Percentiles rank a stretch among this genome's conserved stretches.
phyloP scores from a whole-genome alignment of 2,888 invertebrate species.

The Alviniconcha strummeri region DNA sequence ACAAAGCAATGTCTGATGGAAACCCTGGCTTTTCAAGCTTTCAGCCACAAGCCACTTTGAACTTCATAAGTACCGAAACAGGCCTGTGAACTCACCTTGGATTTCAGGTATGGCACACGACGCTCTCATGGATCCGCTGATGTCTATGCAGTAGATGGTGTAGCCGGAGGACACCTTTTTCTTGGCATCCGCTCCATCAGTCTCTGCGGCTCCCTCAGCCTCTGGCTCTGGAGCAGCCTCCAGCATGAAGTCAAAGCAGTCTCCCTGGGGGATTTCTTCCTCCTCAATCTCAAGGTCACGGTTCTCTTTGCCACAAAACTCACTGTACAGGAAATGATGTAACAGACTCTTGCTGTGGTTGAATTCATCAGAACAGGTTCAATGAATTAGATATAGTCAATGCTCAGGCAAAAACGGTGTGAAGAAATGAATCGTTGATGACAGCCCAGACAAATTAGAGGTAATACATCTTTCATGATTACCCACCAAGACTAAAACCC shows the following conservation, averaged over 20 bases:
- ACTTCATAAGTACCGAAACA: too few species aligned
- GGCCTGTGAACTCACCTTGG: constrained; percentile 47
- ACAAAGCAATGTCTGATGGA: background rate
- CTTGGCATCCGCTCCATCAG: constrained; percentile 42
- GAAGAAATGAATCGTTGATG: too few species aligned
- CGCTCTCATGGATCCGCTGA: constrained; percentile 63
- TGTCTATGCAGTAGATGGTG: constrained; percentile 66
- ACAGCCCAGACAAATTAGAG: too few species aligned
- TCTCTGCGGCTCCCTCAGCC: constrained; percentile 34
- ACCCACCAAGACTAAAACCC: too few species aligned
- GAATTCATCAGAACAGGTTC: too few species aligned
- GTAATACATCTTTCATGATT: too few species aligned
- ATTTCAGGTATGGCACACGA: constrained; percentile 52
- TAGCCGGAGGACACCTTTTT: constrained; percentile 53
- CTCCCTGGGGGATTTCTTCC: constrained; percentile 57
- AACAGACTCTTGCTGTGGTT: too few species aligned
- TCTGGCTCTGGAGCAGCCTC: constrained; percentile 45
- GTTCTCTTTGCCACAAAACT: constrained; percentile 55
- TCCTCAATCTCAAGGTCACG: constrained; percentile 50
- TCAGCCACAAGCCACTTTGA: too few species aligned
- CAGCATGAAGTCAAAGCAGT: constrained; percentile 60
- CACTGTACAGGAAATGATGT: constrained; percentile 40
- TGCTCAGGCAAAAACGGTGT: too few species aligned
- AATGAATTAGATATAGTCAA: too few species aligned
- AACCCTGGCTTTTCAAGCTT: too few species aligned